Base-by-base conservation (phyloP, 2,113 vertebrate genomes). In the Tyto alba region DNA sequence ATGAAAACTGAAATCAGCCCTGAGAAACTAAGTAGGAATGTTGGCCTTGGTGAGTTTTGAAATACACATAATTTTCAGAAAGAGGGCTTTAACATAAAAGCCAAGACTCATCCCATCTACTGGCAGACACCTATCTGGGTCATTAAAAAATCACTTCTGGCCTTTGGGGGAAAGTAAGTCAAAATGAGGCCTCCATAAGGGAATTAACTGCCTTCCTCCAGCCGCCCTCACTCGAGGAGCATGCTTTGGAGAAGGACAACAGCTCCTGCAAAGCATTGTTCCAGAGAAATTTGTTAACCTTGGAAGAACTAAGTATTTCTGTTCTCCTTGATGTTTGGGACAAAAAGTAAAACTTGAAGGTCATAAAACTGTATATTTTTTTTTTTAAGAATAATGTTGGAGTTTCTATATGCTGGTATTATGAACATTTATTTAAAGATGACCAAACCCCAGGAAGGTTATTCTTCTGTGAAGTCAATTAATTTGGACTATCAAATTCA, bases 201-300 rank as follows among this genome's bases (percentile, higher is more conserved):
- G 22, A 23, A 64, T 2, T 2, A 36, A 5, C 5, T 4, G 38
- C 29, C 41, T 25, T 34, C 60, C 38, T 45, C n/a, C 29, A 9
- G 30, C 5, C 0, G 0, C 48, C 32, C 34, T 62, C 16, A 1
- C 12, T 20, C 53, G 38, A 17, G 48, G 23, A 40, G 13, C 22
- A 25, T 1, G 0, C 38, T n/a, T 10, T 30, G 62, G 38, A 45
- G 80, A 38, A 34, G 43, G 71, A 38, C n/a, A 16, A 4, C 32
- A 52, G 52, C 71, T 60, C 34, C 40, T n/a, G 13, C 9, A 26
- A 41, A 26, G 30, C 27, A 20, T 13, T 14, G 19, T 21, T 72
- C 36, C 18, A 18, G 73, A 36, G 79, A 57, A 32, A 20, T 19
- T 3, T 34, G 36, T 50, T 57, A 62, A 40, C 32, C 40, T 14